phyloP scores from a whole-genome alignment of 2,797 vertebrate genomes.

The Sebastes wilsoni region DNA sequence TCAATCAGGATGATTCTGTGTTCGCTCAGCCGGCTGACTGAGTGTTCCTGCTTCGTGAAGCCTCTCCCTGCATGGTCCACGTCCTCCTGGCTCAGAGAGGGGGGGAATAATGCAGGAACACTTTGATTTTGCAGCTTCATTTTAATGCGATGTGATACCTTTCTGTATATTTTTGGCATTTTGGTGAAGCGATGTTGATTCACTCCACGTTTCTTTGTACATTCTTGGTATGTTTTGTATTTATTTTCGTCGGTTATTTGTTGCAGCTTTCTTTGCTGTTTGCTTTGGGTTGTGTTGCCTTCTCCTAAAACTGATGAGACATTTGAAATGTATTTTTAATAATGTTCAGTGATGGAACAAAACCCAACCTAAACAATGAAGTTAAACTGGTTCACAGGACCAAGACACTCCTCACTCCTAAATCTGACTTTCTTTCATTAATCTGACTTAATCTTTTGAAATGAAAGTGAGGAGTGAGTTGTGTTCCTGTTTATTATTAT shows the following conservation, averaged over 20 bases:
- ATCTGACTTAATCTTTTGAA: too few relatives aligned
- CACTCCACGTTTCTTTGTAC: not conserved
- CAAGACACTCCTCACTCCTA: not conserved
- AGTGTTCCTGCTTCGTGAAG: too few relatives aligned
- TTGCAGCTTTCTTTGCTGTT: too few relatives aligned
- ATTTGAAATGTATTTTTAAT: too few relatives aligned
- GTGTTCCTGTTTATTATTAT: too few relatives aligned
- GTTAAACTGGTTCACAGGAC: not conserved
- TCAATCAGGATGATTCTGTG: too few relatives aligned
- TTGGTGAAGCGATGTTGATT: accelerated
- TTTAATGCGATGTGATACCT: too few relatives aligned
- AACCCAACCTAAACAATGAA: not conserved
- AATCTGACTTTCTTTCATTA: not conserved
- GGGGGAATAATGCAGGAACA: too few relatives aligned
- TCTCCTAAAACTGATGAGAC: not conserved
- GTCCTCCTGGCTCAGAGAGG: too few relatives aligned
- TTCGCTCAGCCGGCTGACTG: too few relatives aligned
- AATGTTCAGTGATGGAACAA: not conserved
- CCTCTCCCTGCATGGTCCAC: not conserved
- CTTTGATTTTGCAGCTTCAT: not conserved
- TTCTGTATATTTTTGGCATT: not conserved
- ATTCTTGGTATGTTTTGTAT: not conserved
- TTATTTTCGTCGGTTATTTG: too few relatives aligned
- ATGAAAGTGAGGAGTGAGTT: too few relatives aligned
- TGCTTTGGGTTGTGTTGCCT: not conserved